Conservation (phyloP, 2,113 vertebrate genomes). For the Orycteropus afer region DNA sequence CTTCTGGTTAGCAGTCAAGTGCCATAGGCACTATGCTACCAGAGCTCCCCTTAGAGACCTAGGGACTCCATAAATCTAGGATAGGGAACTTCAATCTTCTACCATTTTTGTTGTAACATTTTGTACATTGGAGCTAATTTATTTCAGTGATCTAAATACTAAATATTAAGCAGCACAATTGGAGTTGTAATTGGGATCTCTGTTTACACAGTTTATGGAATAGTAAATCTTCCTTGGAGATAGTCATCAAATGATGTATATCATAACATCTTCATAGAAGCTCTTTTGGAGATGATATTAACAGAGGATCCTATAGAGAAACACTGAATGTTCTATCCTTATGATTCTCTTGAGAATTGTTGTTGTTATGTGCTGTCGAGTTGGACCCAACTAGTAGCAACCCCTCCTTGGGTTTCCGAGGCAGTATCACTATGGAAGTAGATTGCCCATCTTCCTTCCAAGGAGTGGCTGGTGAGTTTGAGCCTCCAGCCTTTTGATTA, state of each 20-base stretch:
- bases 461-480: no score
- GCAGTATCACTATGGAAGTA: no score
- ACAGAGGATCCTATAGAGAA: not conserved
- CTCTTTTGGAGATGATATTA: not conserved
- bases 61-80: not conserved
- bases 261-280: not conserved
- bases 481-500: no score
- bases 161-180: not conserved
- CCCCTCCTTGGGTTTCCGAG: no score
- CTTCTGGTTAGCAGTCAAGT: no score
- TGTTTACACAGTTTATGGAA: not conserved
- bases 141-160: not conserved
- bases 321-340: not conserved
- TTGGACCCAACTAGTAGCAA: no score
- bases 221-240: not conserved
- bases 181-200: not conserved
- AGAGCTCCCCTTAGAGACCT: no score
- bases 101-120: not conserved
- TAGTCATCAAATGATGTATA: not conserved
- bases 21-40: no score
- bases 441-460: no score
- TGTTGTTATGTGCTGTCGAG: no score
- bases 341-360: conserved; percentile 32
- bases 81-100: not conserved
- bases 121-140: not conserved